Conservation (phyloP, 2,113 vertebrate genomes). For the Petromus typicus region DNA sequence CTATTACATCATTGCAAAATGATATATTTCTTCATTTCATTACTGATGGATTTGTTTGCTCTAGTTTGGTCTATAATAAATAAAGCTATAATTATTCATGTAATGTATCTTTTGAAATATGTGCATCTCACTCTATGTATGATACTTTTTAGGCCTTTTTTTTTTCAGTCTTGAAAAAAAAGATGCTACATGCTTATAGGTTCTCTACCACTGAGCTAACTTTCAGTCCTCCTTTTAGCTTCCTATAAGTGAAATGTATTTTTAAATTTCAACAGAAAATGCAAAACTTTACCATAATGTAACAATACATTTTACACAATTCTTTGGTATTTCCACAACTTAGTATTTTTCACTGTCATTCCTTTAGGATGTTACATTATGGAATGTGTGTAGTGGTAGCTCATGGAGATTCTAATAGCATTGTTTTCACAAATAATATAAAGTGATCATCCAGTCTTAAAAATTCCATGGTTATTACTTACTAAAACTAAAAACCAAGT, state of each 20-base stretch:
- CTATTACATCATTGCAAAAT: neutral
- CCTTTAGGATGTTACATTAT: neutral
- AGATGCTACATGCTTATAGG: neutral
- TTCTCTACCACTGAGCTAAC: neutral
- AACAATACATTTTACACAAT: neutral
- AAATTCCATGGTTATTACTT: neutral
- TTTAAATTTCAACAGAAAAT: neutral
- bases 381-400: too few relatives aligned
- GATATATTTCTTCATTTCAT: neutral
- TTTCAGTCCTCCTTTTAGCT: neutral
- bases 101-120: neutral
- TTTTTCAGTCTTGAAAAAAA: neutral
- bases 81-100: neutral
- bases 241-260: neutral
- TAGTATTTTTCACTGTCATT: neutral
- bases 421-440: neutral
- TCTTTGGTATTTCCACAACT: neutral
- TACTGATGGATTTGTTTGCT: neutral
- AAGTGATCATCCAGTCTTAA: neutral
- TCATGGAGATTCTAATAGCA: neutral
- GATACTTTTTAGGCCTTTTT: neutral
- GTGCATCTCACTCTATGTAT: neutral
- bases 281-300: neutral
- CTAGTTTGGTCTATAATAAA: neutral
- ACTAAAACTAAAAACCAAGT: neutral